These are phyloP conservation scores for Gastracanthus pulcherrimus DNA, from an alignment of 2,888 invertebrate species.

Conservation along the genomic window DNA sequence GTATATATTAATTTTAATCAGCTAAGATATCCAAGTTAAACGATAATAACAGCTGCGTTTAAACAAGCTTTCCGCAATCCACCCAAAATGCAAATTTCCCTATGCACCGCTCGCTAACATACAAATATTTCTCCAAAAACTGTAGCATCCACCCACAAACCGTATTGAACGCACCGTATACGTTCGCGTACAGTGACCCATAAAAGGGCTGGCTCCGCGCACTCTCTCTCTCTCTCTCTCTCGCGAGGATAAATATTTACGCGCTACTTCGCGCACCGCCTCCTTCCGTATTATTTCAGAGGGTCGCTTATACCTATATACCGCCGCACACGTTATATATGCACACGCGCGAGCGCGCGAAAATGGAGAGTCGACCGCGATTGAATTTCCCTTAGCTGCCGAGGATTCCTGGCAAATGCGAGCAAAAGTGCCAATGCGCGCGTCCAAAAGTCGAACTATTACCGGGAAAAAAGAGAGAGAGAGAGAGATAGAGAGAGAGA, in stretches of 20 bases:
- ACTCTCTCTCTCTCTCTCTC: not conserved
- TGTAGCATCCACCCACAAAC: too few species aligned
- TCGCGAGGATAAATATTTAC: constrained; percentile 63
- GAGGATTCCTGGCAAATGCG: not conserved
- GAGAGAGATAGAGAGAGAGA: too few species aligned
- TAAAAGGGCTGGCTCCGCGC: not conserved
- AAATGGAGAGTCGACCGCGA: constrained; percentile 53
- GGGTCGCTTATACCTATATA: too few species aligned
- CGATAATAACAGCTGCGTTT: too few species aligned
- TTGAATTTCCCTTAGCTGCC: constrained; percentile 46
- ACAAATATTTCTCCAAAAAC: too few species aligned
- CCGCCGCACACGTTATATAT: not conserved
- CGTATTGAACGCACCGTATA: too few species aligned
- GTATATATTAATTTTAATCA: too few species aligned
- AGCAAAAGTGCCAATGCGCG: not conserved
- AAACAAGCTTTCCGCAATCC: too few species aligned
- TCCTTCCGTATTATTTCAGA: not conserved
- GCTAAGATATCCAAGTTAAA: too few species aligned
- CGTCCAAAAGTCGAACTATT: constrained; percentile 35
- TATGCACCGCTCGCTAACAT: too few species aligned
- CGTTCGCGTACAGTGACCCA: not conserved
- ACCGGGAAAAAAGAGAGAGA: not conserved
- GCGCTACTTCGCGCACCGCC: constrained; percentile 34
- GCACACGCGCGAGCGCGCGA: not conserved
- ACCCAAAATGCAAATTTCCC: too few species aligned